Base-by-base conservation (phyloP, 1,140 invertebrate species). In the Leptestheria dahalacensis region DNA sequence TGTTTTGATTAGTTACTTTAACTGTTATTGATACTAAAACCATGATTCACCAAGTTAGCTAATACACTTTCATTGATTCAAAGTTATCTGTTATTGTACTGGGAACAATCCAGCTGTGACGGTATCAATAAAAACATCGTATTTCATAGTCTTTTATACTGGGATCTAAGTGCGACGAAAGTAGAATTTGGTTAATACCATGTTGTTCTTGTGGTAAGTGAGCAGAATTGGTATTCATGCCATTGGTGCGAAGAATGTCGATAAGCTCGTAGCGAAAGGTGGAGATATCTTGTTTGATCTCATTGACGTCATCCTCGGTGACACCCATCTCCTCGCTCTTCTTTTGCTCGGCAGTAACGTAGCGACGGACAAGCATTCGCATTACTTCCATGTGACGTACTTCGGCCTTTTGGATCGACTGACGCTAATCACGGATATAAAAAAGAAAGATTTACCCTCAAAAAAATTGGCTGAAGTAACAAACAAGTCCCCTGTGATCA, bases 231-330 rank as follows among this genome's bases (percentile, higher is more conserved):
- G 64, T 64, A 65, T 80, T 78, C 84, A 89, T 89, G 20, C 84
- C 86, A 66, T 90, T 91, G 50, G 80, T 81, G 52, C 77, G 75
- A 2, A 95, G 78, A 64, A 94, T 91, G 67, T 94, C 89, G 55
- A 95, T 82, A 10, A 95, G 74, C 67, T 96, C 91, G 69, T 83
- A 91, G 47, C 85, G 77, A 24, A 92, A 74, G 1, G 84, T 84
- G 10, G 85, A 88, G 62, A 96, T 92, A 68, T 95, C 91, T 69
- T 95, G 91, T 67, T 93, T 82, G 62, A 97, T 91, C 75, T 97
- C 93, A 77, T 92, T 93, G 46, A 97, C 85, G 69, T 97, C 91
- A 71, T 97, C 92, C 68, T 96, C 91, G 0, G 88, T 94, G 3
- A 96, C 88, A 4, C 85, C 85, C 59, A 80, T 83, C 28, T 89